Evolutionary conservation across 2,888 invertebrate genomes (phyloP).

Genomic region (Glaucopsyche alexis): DNA sequence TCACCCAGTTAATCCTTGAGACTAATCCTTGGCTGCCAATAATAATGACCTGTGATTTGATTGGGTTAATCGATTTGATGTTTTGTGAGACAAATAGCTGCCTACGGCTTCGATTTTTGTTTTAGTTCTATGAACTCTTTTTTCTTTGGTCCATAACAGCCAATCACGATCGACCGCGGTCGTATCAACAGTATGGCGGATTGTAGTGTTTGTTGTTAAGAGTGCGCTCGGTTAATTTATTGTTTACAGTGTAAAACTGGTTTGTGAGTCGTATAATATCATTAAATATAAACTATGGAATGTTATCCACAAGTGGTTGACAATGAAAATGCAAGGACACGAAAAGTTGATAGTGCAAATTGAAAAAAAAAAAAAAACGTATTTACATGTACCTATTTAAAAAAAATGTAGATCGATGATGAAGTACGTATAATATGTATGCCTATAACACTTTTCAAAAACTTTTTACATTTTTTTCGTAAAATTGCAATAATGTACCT

Average conservation of each 20-base stretch:
- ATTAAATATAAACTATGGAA: background rate
- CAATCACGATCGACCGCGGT: slow-evolving; percentile 4
- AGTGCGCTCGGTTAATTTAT: background rate
- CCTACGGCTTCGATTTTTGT: no score
- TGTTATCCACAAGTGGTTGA: slow-evolving; percentile 4
- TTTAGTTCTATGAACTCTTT: no score
- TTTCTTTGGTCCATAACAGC: background rate
- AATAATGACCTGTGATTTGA: no score
- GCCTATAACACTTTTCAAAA: background rate
- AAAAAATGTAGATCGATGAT: no score
- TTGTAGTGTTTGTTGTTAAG: background rate
- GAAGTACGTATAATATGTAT: background rate
- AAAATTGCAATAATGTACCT: background rate
- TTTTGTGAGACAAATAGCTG: no score
- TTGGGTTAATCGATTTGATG: no score
- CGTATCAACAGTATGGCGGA: background rate
- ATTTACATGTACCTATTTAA: no score
- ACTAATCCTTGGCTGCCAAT: no score
- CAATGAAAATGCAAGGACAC: background rate
- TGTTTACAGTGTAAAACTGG: slow-evolving; percentile 4
- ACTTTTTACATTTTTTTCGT: background rate
- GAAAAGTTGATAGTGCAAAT: slow-evolving; percentile 2
- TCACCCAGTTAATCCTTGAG: no score
- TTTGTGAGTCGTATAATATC: background rate
- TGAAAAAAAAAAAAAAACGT: slow-evolving; percentile 2